phyloP scores from a whole-genome alignment of 2,888 invertebrate genomes.

The Thera britannica region DNA sequence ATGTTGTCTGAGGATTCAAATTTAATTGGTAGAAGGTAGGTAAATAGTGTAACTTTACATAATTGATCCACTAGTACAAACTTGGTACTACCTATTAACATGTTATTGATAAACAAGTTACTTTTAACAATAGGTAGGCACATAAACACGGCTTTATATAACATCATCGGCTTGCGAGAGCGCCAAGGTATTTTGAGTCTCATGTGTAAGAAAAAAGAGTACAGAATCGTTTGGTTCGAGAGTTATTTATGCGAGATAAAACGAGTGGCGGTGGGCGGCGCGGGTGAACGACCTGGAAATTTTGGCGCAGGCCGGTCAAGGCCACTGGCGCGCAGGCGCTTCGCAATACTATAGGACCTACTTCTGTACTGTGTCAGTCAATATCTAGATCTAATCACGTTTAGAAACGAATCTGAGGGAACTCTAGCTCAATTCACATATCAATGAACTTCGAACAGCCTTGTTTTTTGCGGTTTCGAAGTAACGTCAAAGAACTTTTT shows the following conservation, averaged over 20 bases:
- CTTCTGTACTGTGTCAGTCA: conserved; percentile 30
- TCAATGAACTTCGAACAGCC: neutral
- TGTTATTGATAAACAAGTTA: conserved; percentile 80
- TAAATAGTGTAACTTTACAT: conserved; percentile 47
- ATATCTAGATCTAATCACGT: conserved; percentile 18
- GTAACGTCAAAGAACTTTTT: neutral
- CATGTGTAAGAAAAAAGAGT: conserved; percentile 48
- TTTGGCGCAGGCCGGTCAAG: conserved; percentile 85
- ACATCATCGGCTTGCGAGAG: conserved; percentile 51
- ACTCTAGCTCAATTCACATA: neutral
- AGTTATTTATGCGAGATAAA: conserved; percentile 77
- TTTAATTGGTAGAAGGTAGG: too few species aligned
- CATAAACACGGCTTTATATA: conserved; percentile 77
- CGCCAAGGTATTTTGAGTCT: conserved; percentile 44
- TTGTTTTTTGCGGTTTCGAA: neutral
- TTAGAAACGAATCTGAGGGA: neutral
- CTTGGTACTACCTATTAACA: conserved; percentile 41
- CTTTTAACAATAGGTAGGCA: conserved; percentile 73
- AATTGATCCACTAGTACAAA: conserved; percentile 49
- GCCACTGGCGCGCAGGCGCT: conserved; percentile 73
- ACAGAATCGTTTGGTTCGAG: conserved; percentile 49
- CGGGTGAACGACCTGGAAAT: conserved; percentile 82
- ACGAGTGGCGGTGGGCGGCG: conserved; percentile 78
- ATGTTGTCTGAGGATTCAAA: too few species aligned
- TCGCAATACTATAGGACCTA: conserved; percentile 47